A percentile compares a stretch with the other conserved stretches of the same genome.
phyloP scores from a whole-genome alignment of 2,113 vertebrate species.

The Saimiri boliviensis region DNA sequence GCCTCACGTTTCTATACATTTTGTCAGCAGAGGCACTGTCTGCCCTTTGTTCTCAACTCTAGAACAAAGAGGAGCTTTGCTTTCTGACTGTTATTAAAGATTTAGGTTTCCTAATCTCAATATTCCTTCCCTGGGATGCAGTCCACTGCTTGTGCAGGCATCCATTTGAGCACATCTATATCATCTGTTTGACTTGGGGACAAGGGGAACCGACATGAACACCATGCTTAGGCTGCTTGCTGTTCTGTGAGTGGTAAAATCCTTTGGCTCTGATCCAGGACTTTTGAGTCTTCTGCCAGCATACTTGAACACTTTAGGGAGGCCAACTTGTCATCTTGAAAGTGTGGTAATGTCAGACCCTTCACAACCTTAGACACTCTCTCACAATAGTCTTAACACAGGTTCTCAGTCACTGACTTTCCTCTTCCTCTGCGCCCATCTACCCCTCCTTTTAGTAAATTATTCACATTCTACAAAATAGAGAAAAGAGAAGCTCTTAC shows the following conservation, averaged over 20 bases:
- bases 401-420: not conserved
- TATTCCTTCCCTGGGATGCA: not conserved
- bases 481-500: not conserved
- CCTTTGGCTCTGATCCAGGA: not conserved
- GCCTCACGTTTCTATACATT: not conserved
- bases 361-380: not conserved
- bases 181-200: not conserved
- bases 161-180: not conserved
- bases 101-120: not conserved
- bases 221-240: not conserved
- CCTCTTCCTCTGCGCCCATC: not conserved
- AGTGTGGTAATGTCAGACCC: not conserved
- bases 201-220: not conserved
- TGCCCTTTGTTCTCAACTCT: not conserved
- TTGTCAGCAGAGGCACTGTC: not conserved
- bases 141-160: accelerated
- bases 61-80: not conserved
- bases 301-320: not conserved
- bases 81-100: not conserved
- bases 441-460: not conserved
- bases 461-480: not conserved
- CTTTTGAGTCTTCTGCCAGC: not conserved
- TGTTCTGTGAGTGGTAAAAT: not conserved
- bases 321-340: not conserved
- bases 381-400: not conserved